Base-by-base conservation (phyloP, 2,113 vertebrate genomes). In the Lepus americanus region DNA sequence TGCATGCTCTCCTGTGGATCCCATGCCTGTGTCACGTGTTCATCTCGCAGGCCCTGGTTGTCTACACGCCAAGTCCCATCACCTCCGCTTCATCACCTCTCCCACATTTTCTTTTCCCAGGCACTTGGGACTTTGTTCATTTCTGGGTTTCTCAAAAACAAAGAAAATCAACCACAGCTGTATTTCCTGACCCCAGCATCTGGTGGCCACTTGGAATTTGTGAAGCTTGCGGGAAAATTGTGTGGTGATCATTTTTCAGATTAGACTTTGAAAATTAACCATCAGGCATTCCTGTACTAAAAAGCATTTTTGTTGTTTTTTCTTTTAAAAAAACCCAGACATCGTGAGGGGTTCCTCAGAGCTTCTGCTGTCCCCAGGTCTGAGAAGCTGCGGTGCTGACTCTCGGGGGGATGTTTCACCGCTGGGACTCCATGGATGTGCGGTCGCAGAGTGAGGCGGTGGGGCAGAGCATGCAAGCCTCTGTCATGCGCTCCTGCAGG, bases 201-300 rank as follows among this genome's bases (percentile, higher is more conserved):
- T 97, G 96, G 94, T 83, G 79, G 76, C 96, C 97, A 97, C 95
- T 97, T 95, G 96, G 81, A 73, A 93, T 85, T 92, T 93, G 86
- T 89, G 69, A 85, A n/a, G 92, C 85, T 90, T 84, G 53, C 25
- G 69, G 20, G 22, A 36, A 61, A 81, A 66, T 82, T 82, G 76
- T 29, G 88, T 97, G 94, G 96, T 85, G 96, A 93, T 94, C 90
- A 44, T 88, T 95, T 80, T 94, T 96, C 61, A 92, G 94, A 89
- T 89, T 83, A 94, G 94, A 91, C 79, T 90, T 87, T 55, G 70
- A 95, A 94, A 88, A 55, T 94, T 73, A 88, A n/a, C 63, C 23
- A n/a, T 82, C 55, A 76, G 74, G 78, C 79, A 66, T 95, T 93
- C 69, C 59, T 83, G 1, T 77, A 31, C 87, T 55, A 63, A 91